phyloP scores from a whole-genome alignment of 2,113 vertebrate species.

The Cromileptes altivelis region DNA sequence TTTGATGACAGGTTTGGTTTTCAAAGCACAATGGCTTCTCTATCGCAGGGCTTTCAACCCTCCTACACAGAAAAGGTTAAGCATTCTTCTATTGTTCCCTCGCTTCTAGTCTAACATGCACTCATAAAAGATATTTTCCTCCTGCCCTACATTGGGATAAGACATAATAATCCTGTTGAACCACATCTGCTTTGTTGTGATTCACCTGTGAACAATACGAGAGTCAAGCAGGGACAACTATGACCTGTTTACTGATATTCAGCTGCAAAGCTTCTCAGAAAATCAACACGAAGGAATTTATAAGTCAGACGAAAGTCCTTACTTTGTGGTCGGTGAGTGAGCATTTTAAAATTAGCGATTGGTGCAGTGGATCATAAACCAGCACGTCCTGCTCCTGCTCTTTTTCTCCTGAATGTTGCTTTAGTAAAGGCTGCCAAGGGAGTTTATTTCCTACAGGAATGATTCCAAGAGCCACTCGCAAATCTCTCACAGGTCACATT shows the following conservation, averaged over 20 bases:
- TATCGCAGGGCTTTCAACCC: background rate
- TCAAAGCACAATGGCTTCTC: constrained; percentile 42
- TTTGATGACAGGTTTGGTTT: constrained; percentile 53
- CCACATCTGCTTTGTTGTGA: constrained; percentile 14
- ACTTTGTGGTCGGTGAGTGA: background rate
- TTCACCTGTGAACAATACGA: background rate
- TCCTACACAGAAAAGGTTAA: constrained; percentile 43
- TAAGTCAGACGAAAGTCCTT: background rate
- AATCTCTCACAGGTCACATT: constrained; percentile 27
- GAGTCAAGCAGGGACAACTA: background rate
- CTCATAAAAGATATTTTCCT: constrained; percentile 15
- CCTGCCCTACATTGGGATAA: constrained; percentile 21
- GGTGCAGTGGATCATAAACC: background rate
- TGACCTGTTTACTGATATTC: background rate
- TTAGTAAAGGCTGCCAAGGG: background rate
- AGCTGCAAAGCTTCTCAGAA: background rate
- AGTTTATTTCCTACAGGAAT: constrained; percentile 21
- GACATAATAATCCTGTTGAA: constrained; percentile 3
- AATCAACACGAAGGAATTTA: background rate
- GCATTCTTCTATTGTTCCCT: constrained; percentile 58
- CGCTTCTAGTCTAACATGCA: constrained; percentile 10
- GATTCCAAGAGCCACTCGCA: constrained; percentile 36
- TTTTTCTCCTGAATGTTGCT: background rate
- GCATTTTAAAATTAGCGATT: background rate
- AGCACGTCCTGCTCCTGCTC: background rate